Base-by-base conservation (phyloP, 2,888 invertebrate genomes). In the Frankliniella intonsa region DNA sequence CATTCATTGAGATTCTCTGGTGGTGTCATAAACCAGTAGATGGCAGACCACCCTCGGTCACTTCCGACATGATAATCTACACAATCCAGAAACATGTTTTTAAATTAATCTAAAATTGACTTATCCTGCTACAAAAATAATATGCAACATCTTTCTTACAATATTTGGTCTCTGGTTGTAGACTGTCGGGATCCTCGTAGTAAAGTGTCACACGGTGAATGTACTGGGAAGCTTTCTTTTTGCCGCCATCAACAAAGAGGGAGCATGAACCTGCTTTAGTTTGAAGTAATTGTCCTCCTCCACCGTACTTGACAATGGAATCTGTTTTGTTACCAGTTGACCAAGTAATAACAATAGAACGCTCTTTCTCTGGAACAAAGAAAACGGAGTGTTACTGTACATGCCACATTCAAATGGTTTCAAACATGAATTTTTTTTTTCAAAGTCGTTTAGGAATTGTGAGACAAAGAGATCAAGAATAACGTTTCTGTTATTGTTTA, bases 241-340 rank as follows among this genome's bases (percentile, higher is more conserved):
- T n/a, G 2, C 87, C 87, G 3, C 87, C 87, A 83, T 88, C 87
- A 0, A 85, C 84, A 82, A 88, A 88, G 50, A 76, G 69, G 12
- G 65, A 19, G 11, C 81, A 83, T 19, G 83, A 19, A 27, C 8
- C 81, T 11, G 86, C 85, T 3, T 81, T 51, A 84, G 80, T 81
- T 81, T 80, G 62, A 9, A 83, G n/a, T 22, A 91, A 87, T 86
- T 93, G 89, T n/a, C 90, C 90, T 8, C 88, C 88, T 83, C 91
- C 90, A 0, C 95, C 95, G 87, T 93, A 96, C 87, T 94, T 92
- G 38, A 95, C 95, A 51, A 92, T 85, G 0, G 94, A 93, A 83
- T 90, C 89, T 17, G 84, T 84, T 80, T 81, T 79, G 62, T 83
- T 83, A n/a, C 84, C 81, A 14, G 86, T 86, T 76, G 82, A 83